Evolutionary conservation across 2,797 vertebrate species (phyloP).

Genomic region (Galagoides demidoff): DNA sequence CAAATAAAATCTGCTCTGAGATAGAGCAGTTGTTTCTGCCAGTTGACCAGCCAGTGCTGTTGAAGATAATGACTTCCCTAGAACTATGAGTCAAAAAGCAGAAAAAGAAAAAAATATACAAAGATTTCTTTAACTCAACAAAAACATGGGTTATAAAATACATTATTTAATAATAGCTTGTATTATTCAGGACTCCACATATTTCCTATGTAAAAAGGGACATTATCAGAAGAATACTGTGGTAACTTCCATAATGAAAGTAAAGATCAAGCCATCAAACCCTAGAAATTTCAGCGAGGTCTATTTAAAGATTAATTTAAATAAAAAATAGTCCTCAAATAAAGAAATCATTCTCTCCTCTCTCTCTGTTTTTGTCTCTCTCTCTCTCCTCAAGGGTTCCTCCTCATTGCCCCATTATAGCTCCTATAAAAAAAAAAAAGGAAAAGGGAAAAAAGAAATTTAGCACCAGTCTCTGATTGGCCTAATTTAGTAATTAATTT

Average conservation of each 20-base stretch:
- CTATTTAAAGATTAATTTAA: background rate
- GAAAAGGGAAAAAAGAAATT: background rate
- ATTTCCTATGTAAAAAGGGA: background rate
- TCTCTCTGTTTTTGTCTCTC: accelerated
- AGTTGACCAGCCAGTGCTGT: too few relatives aligned
- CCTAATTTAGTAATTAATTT: background rate
- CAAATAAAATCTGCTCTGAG: background rate
- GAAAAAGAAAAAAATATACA: background rate
- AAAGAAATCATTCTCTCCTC: background rate
- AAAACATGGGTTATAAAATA: background rate
- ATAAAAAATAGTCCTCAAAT: background rate
- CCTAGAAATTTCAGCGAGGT: background rate
- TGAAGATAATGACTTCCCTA: background rate
- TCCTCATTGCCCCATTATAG: background rate
- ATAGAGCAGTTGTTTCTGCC: background rate
- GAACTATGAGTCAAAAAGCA: background rate
- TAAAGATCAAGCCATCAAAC: background rate
- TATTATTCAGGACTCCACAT: background rate
- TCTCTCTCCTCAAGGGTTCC: background rate
- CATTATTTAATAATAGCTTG: background rate
- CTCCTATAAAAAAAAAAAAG: background rate
- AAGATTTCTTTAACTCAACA: background rate
- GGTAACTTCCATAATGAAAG: background rate
- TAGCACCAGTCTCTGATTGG: background rate
- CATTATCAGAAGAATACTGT: background rate